phyloP scores from a whole-genome alignment of 1,140 invertebrate genomes.

The Amyelois transitella region DNA sequence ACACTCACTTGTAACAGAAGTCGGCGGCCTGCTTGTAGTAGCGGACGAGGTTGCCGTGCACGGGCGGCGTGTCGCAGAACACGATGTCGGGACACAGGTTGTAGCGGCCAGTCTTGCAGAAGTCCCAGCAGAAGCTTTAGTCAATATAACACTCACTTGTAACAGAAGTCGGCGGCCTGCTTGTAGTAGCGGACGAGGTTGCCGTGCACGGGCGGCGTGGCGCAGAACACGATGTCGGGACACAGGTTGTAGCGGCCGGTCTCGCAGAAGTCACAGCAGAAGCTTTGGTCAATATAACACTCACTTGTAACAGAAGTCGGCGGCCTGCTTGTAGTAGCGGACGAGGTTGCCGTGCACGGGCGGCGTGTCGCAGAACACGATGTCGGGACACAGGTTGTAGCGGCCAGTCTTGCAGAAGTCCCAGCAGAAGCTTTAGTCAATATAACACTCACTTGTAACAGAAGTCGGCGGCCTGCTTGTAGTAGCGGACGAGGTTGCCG shows the following conservation, averaged over 20 bases:
- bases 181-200: conserved; percentile 89
- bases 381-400: conserved; percentile 94
- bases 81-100: conserved; percentile 91
- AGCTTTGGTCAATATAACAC: no score
- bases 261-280: conserved; percentile 90
- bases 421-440: no score
- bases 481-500: conserved; percentile 89
- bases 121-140: conserved; percentile 86
- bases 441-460: conserved; percentile 90
- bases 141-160: conserved; percentile 90
- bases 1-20: conserved; percentile 93
- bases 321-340: conserved; percentile 90
- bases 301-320: conserved; percentile 96
- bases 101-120: conserved; percentile 91
- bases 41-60: conserved; percentile 88
- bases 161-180: conserved; percentile 95
- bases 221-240: conserved; percentile 88
- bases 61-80: conserved; percentile 94
- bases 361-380: conserved; percentile 93
- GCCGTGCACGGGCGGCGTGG: conserved; percentile 92
- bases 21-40: conserved; percentile 94
- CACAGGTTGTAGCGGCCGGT: conserved; percentile 95
- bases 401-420: conserved; percentile 88
- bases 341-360: conserved; percentile 90
- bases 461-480: conserved; percentile 94